Base-by-base conservation (phyloP, 2,888 invertebrate species). In the Xestia rhomboidea region DNA sequence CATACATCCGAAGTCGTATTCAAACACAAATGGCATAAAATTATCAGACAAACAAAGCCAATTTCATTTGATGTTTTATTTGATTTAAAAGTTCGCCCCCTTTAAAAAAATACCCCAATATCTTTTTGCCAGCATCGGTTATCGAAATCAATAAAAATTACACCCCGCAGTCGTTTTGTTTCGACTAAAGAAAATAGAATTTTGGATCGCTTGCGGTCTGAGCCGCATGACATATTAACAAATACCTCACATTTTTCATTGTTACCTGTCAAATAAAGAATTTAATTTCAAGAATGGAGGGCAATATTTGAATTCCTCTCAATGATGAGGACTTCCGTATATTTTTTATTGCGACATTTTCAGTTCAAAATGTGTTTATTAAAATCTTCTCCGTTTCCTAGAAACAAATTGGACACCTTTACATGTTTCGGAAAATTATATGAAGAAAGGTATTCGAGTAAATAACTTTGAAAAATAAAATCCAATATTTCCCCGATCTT, bases 351-450 rank as follows among this genome's bases (percentile, higher is more conserved):
- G 34, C 24, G 15, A 24, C 41, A 49, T 34, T 76, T 82, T 49
- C 34, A 34, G 38, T 81, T 27, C 11, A 34, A 64, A 74, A 64
- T 41, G 4, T 57, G 30, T 54, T 74, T 81, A 34, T 74, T 34
- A 64, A 64, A 24, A 75, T 34, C 18, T 49, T 4, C 24, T n/a
- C 21, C 24, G 1, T 41, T 72, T 27, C 18, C 13, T 21, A 51
- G 24, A 30, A 30, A 11, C 3, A 41, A 34, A 27, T 51, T 69
- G n/a, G 8, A 24, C 1, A n/a, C 10, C 21, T 24, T 77, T 30
- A 1, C n/a, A 1, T 18, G 44, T 62, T 51, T 15, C 24, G 4
- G 27, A 21, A 62, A 27, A 73, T n/a, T 38, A 64, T n/a, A 54
- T 15, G 7, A 21, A 41, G 30, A 64, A 71, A 10, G 15, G 1